Evolutionary conservation across 2,113 vertebrate species (phyloP).

Genomic region (Alligator sinensis): DNA sequence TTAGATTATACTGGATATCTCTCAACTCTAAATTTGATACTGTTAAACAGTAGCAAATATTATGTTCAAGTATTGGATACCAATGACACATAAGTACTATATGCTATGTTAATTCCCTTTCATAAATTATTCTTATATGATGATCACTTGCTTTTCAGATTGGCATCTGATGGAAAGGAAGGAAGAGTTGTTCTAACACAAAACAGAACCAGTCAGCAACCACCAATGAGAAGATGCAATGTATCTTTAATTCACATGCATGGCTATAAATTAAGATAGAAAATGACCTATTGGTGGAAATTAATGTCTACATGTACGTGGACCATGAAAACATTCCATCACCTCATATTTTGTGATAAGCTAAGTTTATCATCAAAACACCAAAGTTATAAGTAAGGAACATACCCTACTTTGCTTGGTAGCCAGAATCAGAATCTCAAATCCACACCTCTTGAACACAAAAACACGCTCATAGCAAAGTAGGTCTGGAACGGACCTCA

Average conservation of each 20-base stretch:
- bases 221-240: not conserved
- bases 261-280: not conserved
- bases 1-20: not conserved
- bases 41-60: not conserved
- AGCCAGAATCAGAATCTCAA: fast-evolving
- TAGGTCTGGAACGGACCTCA: too few species aligned
- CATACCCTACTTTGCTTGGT: not conserved
- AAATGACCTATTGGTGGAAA: not conserved
- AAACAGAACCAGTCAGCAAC: not conserved
- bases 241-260: not conserved
- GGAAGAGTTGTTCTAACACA: not conserved
- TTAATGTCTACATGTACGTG: not conserved
- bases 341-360: not conserved
- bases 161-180: not conserved
- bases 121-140: not conserved
- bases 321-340: not conserved
- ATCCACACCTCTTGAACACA: not conserved
- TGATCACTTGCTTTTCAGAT: not conserved
- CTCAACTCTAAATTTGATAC: not conserved
- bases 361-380: not conserved
- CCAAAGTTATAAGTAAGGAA: not conserved
- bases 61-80: not conserved
- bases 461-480: too few species aligned
- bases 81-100: not conserved
- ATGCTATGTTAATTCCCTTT: constrained; percentile 19